phyloP scores from a whole-genome alignment of 2,888 invertebrate species.

The Polylopha cassiicola region DNA sequence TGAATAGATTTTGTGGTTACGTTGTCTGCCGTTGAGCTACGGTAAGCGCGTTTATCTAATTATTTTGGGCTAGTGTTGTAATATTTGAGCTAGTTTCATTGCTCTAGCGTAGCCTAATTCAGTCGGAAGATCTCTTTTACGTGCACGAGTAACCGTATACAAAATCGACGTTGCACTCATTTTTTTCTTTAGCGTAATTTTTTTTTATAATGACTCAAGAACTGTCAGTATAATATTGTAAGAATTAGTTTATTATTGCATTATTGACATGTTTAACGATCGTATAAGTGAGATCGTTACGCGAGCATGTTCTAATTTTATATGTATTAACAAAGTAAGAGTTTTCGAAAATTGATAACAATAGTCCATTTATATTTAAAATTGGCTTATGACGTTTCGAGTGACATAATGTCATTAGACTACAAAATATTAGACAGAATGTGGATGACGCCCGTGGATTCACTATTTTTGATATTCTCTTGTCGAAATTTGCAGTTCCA shows the following conservation, averaged over 20 bases:
- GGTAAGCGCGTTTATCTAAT: too few relatives aligned
- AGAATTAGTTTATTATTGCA: slow-evolving; percentile 5
- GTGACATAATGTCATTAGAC: slow-evolving; percentile 65
- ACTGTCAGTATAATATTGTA: slow-evolving; percentile 11
- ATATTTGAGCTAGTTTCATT: too few relatives aligned
- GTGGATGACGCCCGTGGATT: slow-evolving; percentile 66
- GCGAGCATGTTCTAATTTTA: slow-evolving; percentile 5
- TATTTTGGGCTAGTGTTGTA: too few relatives aligned
- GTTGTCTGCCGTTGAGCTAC: too few relatives aligned
- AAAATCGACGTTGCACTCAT: slow-evolving; percentile 6
- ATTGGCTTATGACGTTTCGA: slow-evolving; percentile 62
- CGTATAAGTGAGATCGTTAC: slow-evolving; percentile 1
- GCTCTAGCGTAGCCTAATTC: too few relatives aligned
- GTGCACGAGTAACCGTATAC: slow-evolving; percentile 27
- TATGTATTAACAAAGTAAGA: slow-evolving; percentile 24
- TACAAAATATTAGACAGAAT: slow-evolving; percentile 69
- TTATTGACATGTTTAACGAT: slow-evolving; percentile 1
- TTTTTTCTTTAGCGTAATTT: slow-evolving; percentile 16
- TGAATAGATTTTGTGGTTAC: too few relatives aligned
- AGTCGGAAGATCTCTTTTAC: slow-evolving; percentile 58
- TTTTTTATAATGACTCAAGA: slow-evolving; percentile 17
- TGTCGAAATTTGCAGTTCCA: slow-evolving; percentile 74
- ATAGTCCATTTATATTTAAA: slow-evolving; percentile 53
- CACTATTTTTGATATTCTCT: slow-evolving; percentile 78
- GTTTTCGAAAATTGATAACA: slow-evolving; percentile 54